Conservation (phyloP, 2,888 invertebrate genomes). For the Meganola albula region DNA sequence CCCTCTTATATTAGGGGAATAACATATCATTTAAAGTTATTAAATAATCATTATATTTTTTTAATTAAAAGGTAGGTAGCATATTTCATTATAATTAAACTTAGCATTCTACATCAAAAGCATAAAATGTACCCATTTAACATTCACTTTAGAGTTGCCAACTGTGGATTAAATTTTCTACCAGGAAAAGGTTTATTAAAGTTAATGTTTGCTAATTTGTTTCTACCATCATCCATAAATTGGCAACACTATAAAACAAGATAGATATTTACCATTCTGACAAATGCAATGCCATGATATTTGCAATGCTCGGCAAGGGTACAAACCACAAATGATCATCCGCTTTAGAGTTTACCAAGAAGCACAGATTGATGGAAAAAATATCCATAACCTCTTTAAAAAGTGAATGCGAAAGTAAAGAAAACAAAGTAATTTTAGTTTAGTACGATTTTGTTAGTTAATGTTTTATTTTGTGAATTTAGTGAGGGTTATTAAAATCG, state of each 20-base stretch:
- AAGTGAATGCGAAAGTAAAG: slow-evolving; percentile 56
- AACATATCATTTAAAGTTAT: no score
- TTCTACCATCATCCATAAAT: slow-evolving; percentile 20
- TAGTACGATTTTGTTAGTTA: slow-evolving; percentile 22
- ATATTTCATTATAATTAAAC: no score
- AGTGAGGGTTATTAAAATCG: slow-evolving; percentile 27
- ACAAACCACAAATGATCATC: slow-evolving; percentile 68
- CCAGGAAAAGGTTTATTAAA: not conserved
- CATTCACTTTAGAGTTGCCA: slow-evolving; percentile 50
- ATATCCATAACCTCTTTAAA: slow-evolving; percentile 35
- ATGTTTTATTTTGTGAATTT: slow-evolving; percentile 16
- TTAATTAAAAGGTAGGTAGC: no score
- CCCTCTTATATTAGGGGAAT: no score
- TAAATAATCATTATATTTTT: no score
- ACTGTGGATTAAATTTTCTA: slow-evolving; percentile 19
- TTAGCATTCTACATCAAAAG: slow-evolving; percentile 63
- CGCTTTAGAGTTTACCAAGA: slow-evolving; percentile 78
- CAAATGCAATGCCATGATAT: slow-evolving; percentile 55
- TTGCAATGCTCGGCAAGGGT: slow-evolving; percentile 63
- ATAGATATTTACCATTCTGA: slow-evolving; percentile 42
- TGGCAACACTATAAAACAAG: slow-evolving; percentile 40
- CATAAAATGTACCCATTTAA: slow-evolving; percentile 45
- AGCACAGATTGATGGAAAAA: slow-evolving; percentile 64
- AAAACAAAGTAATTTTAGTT: slow-evolving; percentile 27
- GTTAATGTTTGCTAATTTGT: not conserved